Percentiles rank a stretch among this genome's conserved stretches.
These are phyloP conservation scores for Cladopsammia gracilis DNA, from an alignment of 64 coral and sea anemone genomes.

Conservation along the genomic window DNA sequence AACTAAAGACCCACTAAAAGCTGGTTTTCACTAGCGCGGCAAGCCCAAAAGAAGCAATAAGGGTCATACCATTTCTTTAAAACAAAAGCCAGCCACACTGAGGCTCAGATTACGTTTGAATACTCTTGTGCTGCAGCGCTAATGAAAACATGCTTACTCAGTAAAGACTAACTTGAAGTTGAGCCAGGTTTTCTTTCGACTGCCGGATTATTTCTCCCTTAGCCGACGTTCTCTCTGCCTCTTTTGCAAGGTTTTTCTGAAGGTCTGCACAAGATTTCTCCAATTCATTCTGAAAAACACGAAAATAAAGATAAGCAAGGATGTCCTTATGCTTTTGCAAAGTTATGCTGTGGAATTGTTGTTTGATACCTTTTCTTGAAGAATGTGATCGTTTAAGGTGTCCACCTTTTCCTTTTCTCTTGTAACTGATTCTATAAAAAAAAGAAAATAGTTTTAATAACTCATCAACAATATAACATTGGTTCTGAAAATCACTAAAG, in stretches of 20 bases:
- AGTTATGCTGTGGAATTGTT: not conserved
- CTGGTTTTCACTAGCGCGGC: too few species aligned
- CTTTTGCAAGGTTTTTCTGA: conserved; percentile 12
- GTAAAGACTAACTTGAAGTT: not conserved
- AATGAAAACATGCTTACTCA: not conserved
- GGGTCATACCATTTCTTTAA: too few species aligned
- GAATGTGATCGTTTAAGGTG: conserved; percentile 7
- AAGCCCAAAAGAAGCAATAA: too few species aligned
- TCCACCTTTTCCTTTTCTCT: conserved; percentile 50
- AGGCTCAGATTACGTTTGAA: too few species aligned
- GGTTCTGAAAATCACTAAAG: too few species aligned
- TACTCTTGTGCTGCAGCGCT: too few species aligned
- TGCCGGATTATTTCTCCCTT: conserved; percentile 29
- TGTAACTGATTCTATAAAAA: conserved; percentile 15
- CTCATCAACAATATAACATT: not conserved
- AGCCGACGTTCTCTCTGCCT: not conserved
- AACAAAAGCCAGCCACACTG: too few species aligned
- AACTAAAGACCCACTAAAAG: too few species aligned
- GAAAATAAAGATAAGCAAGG: not conserved
- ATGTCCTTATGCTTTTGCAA: not conserved
- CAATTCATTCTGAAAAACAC: conserved; percentile 21
- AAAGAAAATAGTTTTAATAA: not conserved
- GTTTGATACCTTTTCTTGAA: conserved; percentile 44
- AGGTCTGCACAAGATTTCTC: conserved; percentile 34
- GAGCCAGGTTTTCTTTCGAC: not conserved